These are phyloP conservation scores for Lophius americanus DNA, from an alignment of 2,797 vertebrate genomes.

Conservation along the genomic window DNA sequence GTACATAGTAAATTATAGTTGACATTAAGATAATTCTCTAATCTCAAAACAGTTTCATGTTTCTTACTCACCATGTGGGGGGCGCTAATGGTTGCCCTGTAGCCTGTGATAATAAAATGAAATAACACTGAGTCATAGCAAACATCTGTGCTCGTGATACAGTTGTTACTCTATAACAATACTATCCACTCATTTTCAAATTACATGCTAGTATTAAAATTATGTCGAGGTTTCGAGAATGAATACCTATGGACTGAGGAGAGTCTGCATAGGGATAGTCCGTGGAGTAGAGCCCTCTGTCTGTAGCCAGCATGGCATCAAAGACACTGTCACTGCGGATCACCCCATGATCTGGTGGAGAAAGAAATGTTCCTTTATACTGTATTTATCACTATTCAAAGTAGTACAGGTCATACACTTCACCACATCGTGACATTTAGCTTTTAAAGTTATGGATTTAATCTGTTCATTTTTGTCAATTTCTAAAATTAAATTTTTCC, in stretches of 20 bases:
- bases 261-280: slow-evolving; percentile 90
- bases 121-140: not conserved
- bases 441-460: not conserved
- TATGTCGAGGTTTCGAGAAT: not conserved
- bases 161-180: not conserved
- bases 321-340: slow-evolving; percentile 85
- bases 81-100: slow-evolving; percentile 94
- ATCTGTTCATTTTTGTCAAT: not conserved
- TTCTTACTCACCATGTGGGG: slow-evolving; percentile 90
- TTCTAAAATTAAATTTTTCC: not conserved
- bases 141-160: slow-evolving; percentile 6
- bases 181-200: too few species aligned
- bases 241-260: slow-evolving; percentile 90
- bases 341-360: slow-evolving; percentile 86
- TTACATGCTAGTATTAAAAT: too few species aligned
- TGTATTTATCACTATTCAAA: not conserved
- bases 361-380: not conserved
- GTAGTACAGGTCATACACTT: too few species aligned
- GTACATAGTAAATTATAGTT: not conserved
- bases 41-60: not conserved
- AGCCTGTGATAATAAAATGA: slow-evolving; percentile 79
- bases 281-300: slow-evolving; percentile 87
- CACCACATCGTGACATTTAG: too few species aligned
- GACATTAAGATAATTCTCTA: not conserved
- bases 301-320: slow-evolving; percentile 87